Conservation (phyloP, 1,140 invertebrate species). For the Oreohelix idahoensis region DNA sequence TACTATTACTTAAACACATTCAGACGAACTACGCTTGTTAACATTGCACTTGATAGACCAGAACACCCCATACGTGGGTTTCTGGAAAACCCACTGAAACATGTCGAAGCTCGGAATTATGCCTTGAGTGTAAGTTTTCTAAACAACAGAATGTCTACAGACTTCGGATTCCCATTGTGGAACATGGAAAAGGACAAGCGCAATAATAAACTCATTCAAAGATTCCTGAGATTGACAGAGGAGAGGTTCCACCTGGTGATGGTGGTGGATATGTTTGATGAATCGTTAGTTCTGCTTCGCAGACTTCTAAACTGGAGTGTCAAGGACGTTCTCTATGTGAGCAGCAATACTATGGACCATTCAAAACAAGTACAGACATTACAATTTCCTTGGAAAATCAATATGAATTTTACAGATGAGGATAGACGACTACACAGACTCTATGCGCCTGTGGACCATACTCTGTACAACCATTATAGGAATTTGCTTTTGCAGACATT, state of each 20-base stretch:
- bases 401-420: constrained; percentile 1
- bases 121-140: constrained; percentile 23
- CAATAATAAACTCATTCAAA: not conserved
- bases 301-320: constrained; percentile 74
- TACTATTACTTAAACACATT: constrained; percentile 47
- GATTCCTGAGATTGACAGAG: constrained; percentile 56
- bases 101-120: not conserved
- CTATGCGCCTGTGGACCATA: not conserved
- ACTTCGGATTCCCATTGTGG: constrained; percentile 41
- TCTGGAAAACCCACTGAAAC: constrained; percentile 42
- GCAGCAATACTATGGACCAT: constrained; percentile 1
- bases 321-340: constrained; percentile 67
- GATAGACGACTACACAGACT: not conserved
- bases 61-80: constrained; percentile 50
- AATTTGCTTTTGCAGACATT: not conserved
- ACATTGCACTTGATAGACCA: constrained; percentile 41
- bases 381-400: not conserved
- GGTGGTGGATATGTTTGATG: constrained; percentile 75
- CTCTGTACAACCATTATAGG: not conserved
- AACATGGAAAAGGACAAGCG: not conserved
- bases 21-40: constrained; percentile 43
- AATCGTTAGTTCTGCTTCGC: constrained; percentile 73
- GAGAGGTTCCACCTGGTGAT: constrained; percentile 73
- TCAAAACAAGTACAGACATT: not conserved
- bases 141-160: constrained; percentile 40